phyloP scores from a whole-genome alignment of 2,113 vertebrate species.

The Oxyura jamaicensis region DNA sequence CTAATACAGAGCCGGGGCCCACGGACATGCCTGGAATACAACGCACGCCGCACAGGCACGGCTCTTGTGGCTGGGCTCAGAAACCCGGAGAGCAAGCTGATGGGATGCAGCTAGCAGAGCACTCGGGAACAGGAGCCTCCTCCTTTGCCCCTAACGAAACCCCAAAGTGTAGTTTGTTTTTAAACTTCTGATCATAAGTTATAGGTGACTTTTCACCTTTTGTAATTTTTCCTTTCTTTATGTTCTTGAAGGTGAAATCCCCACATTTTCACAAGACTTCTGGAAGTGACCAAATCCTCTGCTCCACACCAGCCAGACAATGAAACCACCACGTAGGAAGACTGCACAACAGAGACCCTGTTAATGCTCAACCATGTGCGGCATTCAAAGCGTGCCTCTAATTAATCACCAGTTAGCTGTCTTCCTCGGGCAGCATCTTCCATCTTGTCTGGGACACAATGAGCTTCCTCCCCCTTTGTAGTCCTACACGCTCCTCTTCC shows the following conservation, averaged over 20 bases:
- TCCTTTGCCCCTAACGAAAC: not conserved
- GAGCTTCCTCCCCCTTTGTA: conserved; percentile 54
- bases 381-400: conserved; percentile 67
- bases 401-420: conserved; percentile 62
- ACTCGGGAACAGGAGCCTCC: accelerated
- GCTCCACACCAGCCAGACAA: not conserved
- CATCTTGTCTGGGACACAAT: conserved; percentile 48
- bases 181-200: not conserved
- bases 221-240: not conserved
- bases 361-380: conserved; percentile 15
- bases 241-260: not conserved
- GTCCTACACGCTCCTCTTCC: conserved; percentile 55
- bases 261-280: not conserved
- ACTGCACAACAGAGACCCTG: not conserved
- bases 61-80: not conserved
- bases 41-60: not conserved
- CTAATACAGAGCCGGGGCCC: conserved; percentile 66
- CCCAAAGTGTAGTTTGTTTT: too few species aligned
- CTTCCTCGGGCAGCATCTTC: not conserved
- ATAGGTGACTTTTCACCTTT: not conserved
- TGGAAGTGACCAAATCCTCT: not conserved
- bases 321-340: not conserved
- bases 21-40: conserved; percentile 70
- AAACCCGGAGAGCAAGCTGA: not conserved
- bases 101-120: accelerated